phyloP scores from a whole-genome alignment of 2,888 invertebrate genomes.

The Pheosia tremula region DNA sequence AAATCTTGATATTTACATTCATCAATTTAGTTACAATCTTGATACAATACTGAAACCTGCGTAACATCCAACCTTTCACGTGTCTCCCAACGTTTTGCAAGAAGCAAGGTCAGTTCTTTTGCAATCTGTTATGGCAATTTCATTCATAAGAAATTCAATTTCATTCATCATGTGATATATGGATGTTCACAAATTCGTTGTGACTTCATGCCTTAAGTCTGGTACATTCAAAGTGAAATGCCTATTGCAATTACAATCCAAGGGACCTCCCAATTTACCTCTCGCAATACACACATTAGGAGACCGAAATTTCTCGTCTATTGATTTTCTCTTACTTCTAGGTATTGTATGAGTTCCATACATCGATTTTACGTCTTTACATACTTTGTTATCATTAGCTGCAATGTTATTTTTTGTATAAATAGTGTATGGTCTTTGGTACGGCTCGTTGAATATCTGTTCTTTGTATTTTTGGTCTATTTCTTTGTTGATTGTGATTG shows the following conservation, averaged over 20 bases:
- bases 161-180: conserved; percentile 1
- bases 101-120: not conserved
- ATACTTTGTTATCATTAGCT: conserved; percentile 39
- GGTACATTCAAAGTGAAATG: conserved; percentile 77
- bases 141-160: conserved; percentile 36
- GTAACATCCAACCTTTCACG: too few species aligned
- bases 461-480: conserved; percentile 59
- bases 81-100: not conserved
- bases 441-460: conserved; percentile 51
- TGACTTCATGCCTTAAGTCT: conserved; percentile 67
- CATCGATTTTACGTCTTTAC: conserved; percentile 48
- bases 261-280: conserved; percentile 66
- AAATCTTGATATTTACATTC: too few species aligned
- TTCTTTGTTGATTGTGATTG: conserved; percentile 58
- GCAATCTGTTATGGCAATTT: not conserved
- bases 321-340: conserved; percentile 57
- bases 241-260: conserved; percentile 74
- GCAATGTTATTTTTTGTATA: conserved; percentile 53
- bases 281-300: conserved; percentile 76
- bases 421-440: conserved; percentile 56
- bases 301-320: conserved; percentile 66
- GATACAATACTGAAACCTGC: too few species aligned
- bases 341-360: conserved; percentile 58
- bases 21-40: too few species aligned
- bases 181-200: conserved; percentile 64